These are phyloP conservation scores for Metallyticus violacea DNA, from an alignment of 2,888 invertebrate species.

Conservation along the genomic window DNA sequence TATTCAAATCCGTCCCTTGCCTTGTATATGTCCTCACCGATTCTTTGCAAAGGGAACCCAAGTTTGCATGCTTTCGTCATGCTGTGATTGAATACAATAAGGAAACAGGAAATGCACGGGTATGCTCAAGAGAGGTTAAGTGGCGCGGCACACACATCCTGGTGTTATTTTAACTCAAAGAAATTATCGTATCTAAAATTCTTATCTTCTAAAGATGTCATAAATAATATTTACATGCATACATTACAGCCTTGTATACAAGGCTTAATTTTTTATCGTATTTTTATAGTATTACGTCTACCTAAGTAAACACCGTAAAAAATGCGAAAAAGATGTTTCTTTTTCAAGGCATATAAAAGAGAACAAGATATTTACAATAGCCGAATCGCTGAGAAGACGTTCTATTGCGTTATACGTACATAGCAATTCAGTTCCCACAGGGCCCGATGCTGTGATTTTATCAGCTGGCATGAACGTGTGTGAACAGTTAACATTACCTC, in stretches of 20 bases:
- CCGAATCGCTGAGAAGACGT: neutral
- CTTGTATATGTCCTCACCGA: too few relatives aligned
- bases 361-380: neutral
- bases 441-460: neutral
- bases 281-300: neutral
- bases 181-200: neutral
- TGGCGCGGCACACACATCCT: neutral
- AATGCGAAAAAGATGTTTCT: neutral
- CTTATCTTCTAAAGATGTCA: neutral
- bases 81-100: neutral
- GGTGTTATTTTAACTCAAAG: neutral
- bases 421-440: neutral
- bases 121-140: neutral
- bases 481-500: neutral
- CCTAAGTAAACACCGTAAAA: neutral
- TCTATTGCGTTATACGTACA: neutral
- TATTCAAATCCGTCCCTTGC: neutral
- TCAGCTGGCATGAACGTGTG: neutral
- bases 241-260: neutral
- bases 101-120: neutral
- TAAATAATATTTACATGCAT: neutral
- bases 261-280: neutral
- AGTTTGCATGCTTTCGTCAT: neutral
- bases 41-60: neutral
- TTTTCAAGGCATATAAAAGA: neutral